A percentile compares a stretch with the other conserved stretches of the same genome.
Conservation (phyloP, 2,888 invertebrate genomes). For the Cephus runcator region DNA sequence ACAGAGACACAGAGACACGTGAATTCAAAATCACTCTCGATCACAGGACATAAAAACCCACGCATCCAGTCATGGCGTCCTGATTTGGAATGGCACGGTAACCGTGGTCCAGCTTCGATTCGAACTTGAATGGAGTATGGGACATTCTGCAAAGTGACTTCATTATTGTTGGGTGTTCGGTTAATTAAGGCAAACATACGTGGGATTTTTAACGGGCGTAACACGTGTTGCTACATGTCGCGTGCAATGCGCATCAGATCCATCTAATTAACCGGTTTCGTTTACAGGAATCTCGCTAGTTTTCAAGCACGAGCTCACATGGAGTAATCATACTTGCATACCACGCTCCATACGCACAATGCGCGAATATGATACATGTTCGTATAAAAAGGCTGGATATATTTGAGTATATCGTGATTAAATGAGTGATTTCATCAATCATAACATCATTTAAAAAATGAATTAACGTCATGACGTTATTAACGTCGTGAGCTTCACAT, state of each 20-base stretch:
- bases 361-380: too few species aligned
- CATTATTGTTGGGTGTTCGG: constrained; percentile 32
- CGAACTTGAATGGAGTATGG: constrained; percentile 7
- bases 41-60: constrained; percentile 5
- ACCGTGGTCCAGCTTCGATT: background rate
- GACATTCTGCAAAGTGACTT: constrained; percentile 25
- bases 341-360: too few species aligned
- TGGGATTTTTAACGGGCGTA: constrained; percentile 34
- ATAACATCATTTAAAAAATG: too few species aligned
- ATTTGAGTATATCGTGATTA: too few species aligned
- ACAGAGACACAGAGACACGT: background rate
- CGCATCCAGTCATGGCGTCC: constrained; percentile 8
- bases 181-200: constrained; percentile 39
- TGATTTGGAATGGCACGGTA: constrained; percentile 7
- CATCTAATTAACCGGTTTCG: background rate
- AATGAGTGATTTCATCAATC: too few species aligned
- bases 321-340: too few species aligned
- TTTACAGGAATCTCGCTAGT: too few species aligned
- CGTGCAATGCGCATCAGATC: background rate
- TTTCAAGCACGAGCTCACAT: too few species aligned
- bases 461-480: too few species aligned
- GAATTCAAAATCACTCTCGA: constrained; percentile 12
- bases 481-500: too few species aligned
- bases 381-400: too few species aligned
- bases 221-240: constrained; percentile 31